Evolutionary conservation across 2,113 vertebrate species (phyloP).

Genomic region (Carlito syrichta): DNA sequence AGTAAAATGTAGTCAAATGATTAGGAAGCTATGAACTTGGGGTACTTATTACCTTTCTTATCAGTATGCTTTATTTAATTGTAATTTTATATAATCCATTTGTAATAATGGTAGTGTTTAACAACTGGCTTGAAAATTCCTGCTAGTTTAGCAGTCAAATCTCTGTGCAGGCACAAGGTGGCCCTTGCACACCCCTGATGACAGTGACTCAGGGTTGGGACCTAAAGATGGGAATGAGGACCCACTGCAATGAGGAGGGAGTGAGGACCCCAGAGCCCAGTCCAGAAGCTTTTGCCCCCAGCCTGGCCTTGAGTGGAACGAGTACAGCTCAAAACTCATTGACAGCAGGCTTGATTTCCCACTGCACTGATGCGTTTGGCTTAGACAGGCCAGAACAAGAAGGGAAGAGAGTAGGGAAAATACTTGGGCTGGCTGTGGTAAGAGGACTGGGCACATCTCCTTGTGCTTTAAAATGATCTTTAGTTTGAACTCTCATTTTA

Average conservation of each 20-base stretch:
- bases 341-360: no score
- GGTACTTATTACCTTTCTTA: not conserved
- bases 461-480: not conserved
- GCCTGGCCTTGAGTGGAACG: not conserved
- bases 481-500: not conserved
- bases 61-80: not conserved
- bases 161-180: not conserved
- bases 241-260: not conserved
- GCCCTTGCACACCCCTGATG: not conserved
- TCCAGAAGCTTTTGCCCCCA: not conserved
- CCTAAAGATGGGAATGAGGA: not conserved
- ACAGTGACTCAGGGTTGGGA: not conserved
- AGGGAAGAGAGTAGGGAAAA: not conserved
- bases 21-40: not conserved
- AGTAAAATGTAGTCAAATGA: not conserved
- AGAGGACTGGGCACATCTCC: not conserved
- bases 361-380: not conserved
- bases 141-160: not conserved
- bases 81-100: not conserved
- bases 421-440: rapidly evolving
- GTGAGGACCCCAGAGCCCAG: not conserved
- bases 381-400: rapidly evolving
- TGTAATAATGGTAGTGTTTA: not conserved
- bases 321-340: not conserved
- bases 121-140: not conserved